Evolutionary conservation across 2,113 vertebrate species (phyloP).

Genomic region (Petroica traversi): DNA sequence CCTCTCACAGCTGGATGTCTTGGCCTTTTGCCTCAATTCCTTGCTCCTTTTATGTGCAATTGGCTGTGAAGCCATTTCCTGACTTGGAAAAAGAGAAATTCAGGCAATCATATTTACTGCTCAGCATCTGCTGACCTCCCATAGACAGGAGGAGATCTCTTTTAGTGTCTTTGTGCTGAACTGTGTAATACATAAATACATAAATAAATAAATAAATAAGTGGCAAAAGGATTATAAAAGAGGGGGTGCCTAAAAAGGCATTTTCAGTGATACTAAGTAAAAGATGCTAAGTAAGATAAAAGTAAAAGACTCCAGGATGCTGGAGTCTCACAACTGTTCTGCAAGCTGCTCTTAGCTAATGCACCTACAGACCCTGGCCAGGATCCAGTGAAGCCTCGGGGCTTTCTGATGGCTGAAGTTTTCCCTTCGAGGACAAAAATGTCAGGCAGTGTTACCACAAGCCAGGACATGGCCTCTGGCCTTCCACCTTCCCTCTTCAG

Average conservation of each 20-base stretch:
- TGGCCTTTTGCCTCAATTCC: not conserved
- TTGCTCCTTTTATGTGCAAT: not conserved
- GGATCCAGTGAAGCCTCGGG: rapidly evolving
- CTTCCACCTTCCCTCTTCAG: not conserved
- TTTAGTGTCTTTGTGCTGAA: not conserved
- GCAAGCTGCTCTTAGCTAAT: rapidly evolving
- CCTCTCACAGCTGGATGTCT: rapidly evolving
- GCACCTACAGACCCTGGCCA: rapidly evolving
- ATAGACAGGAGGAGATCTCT: not conserved
- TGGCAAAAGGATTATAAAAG: not conserved
- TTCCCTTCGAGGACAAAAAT: not conserved
- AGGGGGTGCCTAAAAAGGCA: not conserved
- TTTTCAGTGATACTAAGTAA: not conserved
- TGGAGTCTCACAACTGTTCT: not conserved
- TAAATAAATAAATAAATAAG: not conserved
- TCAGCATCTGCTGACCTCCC: not conserved
- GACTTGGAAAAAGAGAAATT: not conserved
- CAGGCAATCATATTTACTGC: rapidly evolving
- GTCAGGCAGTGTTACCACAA: rapidly evolving
- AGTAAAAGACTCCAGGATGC: too few relatives aligned
- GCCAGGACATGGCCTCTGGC: rapidly evolving
- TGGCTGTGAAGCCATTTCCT: rapidly evolving
- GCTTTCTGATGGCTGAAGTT: rapidly evolving
- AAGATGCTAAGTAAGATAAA: too few relatives aligned
- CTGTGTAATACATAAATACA: not conserved